Base-by-base conservation (phyloP, 2,797 vertebrate genomes). In the Hydrolagus colliei region DNA sequence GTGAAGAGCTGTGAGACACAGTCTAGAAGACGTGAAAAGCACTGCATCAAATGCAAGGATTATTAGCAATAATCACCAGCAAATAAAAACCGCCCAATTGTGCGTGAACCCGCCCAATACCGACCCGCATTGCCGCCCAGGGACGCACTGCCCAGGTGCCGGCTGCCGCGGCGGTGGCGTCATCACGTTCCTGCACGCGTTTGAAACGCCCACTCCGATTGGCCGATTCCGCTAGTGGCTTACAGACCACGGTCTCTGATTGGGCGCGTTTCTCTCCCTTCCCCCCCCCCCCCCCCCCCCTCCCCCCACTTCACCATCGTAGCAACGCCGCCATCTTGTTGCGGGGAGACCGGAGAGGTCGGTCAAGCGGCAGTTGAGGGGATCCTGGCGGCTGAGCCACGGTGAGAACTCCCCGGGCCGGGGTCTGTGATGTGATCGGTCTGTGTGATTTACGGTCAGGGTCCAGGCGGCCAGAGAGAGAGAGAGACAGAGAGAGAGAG, bases 171-270 rank as follows among this genome's bases (percentile, higher is more conserved):
- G 3, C 62, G 22, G 3, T 0, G 9, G 10, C 79, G 41, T 86
- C 68, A 12, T 18, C 9, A 12, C 11, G 84, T 41, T 75, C 52
- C 59, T 78, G 77, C 87, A 94, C 94, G 94, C 94, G 93, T 90
- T 87, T 93, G 94, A 94, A 93, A 94, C 90, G 90, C 89, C 61
- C 7, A 61, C 65, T 11, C 5, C 89, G 89, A 94, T 95, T 93
- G 92, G 94, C 14, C 41, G 18, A 1, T 0, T 0, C 1, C 12
- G 22, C 87, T 27, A 7, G 12, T 1, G 62, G 79, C 63, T 11
- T 2, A 87, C 91, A 90, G 88, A 95, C 93, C 89, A 87, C 61
- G 1, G 52, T 63, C 86, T 89, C 12, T 87, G 87, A 95, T 95
- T 95, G 93, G 94, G 79, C 63, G 74, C 86, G 52, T 14, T 11